Percentiles rank a stretch among this genome's conserved stretches.
phyloP scores from a whole-genome alignment of 2,797 vertebrate species.

The Danio aesculapii region DNA sequence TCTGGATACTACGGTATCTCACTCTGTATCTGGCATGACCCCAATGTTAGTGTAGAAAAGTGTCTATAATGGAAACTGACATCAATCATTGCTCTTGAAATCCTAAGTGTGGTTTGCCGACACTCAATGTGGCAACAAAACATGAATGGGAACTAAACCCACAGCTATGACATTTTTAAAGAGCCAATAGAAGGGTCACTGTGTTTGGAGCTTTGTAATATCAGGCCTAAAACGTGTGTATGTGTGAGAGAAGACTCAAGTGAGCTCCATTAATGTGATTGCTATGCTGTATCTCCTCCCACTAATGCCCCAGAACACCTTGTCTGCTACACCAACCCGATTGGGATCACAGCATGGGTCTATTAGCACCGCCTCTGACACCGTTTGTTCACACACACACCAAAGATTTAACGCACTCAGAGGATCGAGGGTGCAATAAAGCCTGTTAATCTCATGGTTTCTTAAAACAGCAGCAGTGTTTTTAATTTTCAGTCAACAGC shows the following conservation, averaged over 20 bases:
- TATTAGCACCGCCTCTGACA: conserved; percentile 21
- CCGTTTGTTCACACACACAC: conserved; percentile 6
- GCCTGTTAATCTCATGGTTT: conserved; percentile 5
- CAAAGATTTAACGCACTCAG: not conserved
- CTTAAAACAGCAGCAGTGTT: not conserved
- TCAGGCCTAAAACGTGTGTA: not conserved
- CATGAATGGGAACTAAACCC: not conserved
- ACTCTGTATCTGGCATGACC: not conserved
- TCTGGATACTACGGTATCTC: conserved; percentile 9
- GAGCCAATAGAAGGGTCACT: not conserved
- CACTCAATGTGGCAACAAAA: not conserved
- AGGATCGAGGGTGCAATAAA: not conserved
- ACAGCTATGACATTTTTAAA: not conserved
- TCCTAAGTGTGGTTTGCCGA: not conserved
- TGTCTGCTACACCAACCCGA: conserved; percentile 28
- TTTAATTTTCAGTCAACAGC: not conserved
- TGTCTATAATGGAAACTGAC: not conserved
- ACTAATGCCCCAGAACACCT: conserved; percentile 27
- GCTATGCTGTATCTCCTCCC: not conserved
- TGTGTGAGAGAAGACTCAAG: not conserved
- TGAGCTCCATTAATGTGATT: conserved; percentile 53
- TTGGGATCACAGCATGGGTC: conserved; percentile 19
- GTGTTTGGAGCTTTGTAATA: not conserved
- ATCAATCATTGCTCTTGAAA: conserved; percentile 5
- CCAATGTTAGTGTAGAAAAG: conserved; percentile 3